Evolutionary conservation across 1,140 invertebrate species (phyloP).

Genomic region (Sycobia sp.): DNA sequence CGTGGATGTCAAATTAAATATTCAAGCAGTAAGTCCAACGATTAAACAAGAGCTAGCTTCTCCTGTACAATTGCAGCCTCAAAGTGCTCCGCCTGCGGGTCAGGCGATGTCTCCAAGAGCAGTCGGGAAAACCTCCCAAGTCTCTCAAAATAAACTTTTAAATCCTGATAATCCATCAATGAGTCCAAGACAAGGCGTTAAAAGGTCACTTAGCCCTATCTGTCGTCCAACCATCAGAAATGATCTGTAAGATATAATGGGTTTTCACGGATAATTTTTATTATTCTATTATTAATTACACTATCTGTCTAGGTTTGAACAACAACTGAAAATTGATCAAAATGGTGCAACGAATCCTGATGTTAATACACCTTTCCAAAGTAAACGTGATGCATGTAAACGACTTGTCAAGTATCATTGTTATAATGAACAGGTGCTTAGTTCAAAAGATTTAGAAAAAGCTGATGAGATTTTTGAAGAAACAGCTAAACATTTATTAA

Average conservation of each 20-base stretch:
- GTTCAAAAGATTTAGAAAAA: conserved; percentile 71
- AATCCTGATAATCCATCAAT: conserved; percentile 43
- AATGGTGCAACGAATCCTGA: conserved; percentile 78
- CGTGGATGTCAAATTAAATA: conserved; percentile 49
- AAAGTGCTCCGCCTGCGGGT: conserved; percentile 44
- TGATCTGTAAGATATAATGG: conserved; percentile 50
- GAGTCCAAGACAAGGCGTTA: conserved; percentile 53
- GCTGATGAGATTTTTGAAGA: conserved; percentile 80
- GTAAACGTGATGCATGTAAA: conserved; percentile 78
- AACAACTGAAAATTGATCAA: conserved; percentile 80
- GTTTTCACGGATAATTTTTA: background rate
- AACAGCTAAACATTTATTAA: conserved; percentile 73
- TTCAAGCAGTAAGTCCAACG: conserved; percentile 47
- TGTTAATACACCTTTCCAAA: conserved; percentile 74
- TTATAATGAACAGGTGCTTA: conserved; percentile 72
- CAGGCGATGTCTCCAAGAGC: conserved; percentile 52
- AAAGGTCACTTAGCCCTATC: conserved; percentile 54
- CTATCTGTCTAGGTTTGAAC: conserved; percentile 66
- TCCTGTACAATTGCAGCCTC: conserved; percentile 50
- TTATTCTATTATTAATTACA: background rate
- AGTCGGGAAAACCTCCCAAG: conserved; percentile 33
- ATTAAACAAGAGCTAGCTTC: conserved; percentile 53
- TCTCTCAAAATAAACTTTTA: conserved; percentile 41
- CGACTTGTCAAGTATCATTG: conserved; percentile 83
- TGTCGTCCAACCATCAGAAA: conserved; percentile 52